Base-by-base conservation (phyloP, 23 tunicate genomes). In the Oikopleura dioica region DNA sequence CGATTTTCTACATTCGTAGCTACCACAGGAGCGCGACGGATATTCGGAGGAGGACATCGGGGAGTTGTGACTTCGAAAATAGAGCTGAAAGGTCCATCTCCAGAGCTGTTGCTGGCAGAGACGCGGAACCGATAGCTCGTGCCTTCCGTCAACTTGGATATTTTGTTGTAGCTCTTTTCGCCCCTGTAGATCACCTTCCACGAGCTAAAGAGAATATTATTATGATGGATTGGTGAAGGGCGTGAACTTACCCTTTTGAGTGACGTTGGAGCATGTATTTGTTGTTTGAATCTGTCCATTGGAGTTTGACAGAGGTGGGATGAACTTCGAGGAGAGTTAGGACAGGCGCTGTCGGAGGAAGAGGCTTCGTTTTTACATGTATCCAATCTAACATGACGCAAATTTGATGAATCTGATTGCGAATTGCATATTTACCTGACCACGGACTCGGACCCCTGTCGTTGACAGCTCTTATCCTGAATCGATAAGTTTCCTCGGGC, bases 131-230 rank as follows among this genome's bases (percentile, higher is more conserved):
- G 72, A 63, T 63, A 16, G 29, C 16, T 28, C 4, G 32, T 63
- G 72, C 72, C 72, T 28, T 63, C 72, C 33, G 16, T 23, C 30
- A 63, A 31, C 16, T 31, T 23, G 2, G 72, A 16, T 16, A 31
- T 31, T 63, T 63, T 63, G 72, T 16, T 12, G 2, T 24, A 12
- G 30, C 5, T 24, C 26, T 63, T 63, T 24, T 63, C 72, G 29
- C 72, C 72, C 2, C 72, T 24, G 72, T 63, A 63, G 26, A 63
- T 24, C 33, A 12, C 72, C 72, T 63, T 63, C 72, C 72, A 63
- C 26, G 72, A 63, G 2, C 32, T 63, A 28, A 63, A 63, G 9
- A 44, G 21, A 44, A 44, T 9, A 44, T 44, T 44, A 44, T 21
- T 21, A n/a, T n/a, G n/a, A n/a, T n/a, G n/a, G n/a, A n/a, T n/a